Percentiles rank a stretch among this genome's conserved stretches.
These are phyloP conservation scores for Conus ventricosus DNA, from an alignment of 1,140 invertebrate species.

Conservation along the genomic window DNA sequence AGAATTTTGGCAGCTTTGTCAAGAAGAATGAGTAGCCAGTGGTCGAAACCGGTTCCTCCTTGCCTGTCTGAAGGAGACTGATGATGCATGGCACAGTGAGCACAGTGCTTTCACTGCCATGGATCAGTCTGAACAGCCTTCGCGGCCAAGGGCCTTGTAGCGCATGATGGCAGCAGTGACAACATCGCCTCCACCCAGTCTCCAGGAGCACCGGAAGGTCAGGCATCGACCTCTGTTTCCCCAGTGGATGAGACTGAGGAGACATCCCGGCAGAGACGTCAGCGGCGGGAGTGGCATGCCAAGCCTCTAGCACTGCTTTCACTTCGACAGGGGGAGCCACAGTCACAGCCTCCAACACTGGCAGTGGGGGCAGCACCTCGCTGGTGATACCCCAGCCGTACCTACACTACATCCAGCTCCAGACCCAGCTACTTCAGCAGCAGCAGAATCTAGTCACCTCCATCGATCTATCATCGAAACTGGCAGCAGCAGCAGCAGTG, in stretches of 20 bases:
- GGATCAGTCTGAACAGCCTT: not conserved
- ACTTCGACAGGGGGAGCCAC: not conserved
- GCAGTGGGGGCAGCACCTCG: conserved; percentile 21
- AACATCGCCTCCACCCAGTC: not conserved
- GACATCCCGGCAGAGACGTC: not conserved
- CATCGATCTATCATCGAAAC: conserved; percentile 33
- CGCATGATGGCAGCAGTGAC: not conserved
- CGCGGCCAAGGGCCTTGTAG: not conserved
- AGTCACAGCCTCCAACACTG: not conserved
- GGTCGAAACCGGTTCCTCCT: not conserved
- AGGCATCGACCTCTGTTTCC: not conserved
- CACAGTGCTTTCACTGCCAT: not conserved
- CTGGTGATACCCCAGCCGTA: conserved; percentile 55
- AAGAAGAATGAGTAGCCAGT: not conserved
- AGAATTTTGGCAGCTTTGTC: no score
- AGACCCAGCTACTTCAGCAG: conserved; percentile 47
- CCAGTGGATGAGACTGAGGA: not conserved
- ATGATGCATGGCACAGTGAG: conserved; percentile 1
- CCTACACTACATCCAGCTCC: conserved; percentile 51
- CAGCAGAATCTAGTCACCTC: conserved; percentile 41
- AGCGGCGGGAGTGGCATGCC: not conserved
- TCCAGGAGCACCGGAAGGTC: not conserved
- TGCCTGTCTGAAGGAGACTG: not conserved
- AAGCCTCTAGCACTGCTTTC: not conserved
- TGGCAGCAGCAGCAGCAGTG: conserved; percentile 19